Evolutionary conservation across 2,113 vertebrate genomes (phyloP), one percentile per base, ranked within the genome.

Genomic region (Emberiza fucata): DNA sequence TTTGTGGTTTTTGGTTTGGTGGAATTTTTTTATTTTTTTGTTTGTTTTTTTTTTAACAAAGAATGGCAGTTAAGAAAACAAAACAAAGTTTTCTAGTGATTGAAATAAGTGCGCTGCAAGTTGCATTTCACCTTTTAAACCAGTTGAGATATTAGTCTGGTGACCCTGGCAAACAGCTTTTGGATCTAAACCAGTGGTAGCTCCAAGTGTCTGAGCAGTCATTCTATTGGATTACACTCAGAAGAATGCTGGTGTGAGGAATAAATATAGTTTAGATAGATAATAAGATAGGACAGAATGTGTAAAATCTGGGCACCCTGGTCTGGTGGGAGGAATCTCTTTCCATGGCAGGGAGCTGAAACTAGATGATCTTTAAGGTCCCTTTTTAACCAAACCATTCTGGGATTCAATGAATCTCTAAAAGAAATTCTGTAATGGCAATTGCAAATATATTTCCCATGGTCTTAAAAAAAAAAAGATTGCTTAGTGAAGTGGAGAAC

Each of bases 401-500:
- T 54, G 18, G 37, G 40, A 42, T 53, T 54, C 47, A 56, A 6
- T 56, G 15, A 17, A 23, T 83, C 53, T 87, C 48, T 83, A 29
- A 69, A 94, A 90, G 47, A 75, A 88, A 76, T 54, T 35, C 23
- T 82, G 0, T 50, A 85, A 61, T 44, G 35, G 23, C 15, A 85
- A 83, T 89, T 66, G 45, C 77, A 87, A 82, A 89, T 87, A 15
- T 37, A 75, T 95, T 96, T 97, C 59, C 54, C 29, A 65, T 61
- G 61, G n/a, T 11, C 1, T 48, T 44, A 40, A 89, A 87, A 80
- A n/a, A n/a, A 76, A 80, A 92, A 68, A 5, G 2, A 73, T 78
- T 76, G 77, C 91, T 89, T 53, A 78, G 56, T 96, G 81, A 94
- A 90, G 90, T 88, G 75, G 86, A 64, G 64, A 90, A 75, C 59